Evolutionary conservation across 2,888 invertebrate genomes (phyloP).

Genomic region (Tetrapedia diversipes): DNA sequence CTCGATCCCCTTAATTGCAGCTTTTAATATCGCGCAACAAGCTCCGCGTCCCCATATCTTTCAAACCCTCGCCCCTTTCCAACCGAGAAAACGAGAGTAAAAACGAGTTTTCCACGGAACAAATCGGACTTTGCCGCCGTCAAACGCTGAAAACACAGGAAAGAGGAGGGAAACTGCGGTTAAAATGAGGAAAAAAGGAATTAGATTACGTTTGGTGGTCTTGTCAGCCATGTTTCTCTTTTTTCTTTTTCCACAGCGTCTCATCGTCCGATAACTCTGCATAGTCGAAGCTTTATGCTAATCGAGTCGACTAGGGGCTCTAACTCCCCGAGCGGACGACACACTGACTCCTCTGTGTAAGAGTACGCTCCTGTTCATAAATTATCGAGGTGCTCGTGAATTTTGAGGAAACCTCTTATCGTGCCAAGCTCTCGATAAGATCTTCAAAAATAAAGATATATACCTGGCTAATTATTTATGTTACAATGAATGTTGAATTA

Average conservation of each 20-base stretch:
- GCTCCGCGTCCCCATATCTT: not conserved
- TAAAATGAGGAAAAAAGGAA: not conserved
- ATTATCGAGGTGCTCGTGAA: too few relatives aligned
- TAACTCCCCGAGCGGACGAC: slow-evolving; percentile 37
- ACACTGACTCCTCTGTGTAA: slow-evolving; percentile 43
- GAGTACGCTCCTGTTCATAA: too few relatives aligned
- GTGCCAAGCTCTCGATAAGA: too few relatives aligned
- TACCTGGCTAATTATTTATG: too few relatives aligned
- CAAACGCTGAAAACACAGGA: too few relatives aligned
- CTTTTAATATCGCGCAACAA: slow-evolving; percentile 14
- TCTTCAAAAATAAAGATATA: too few relatives aligned
- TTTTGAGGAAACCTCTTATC: too few relatives aligned
- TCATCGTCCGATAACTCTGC: slow-evolving; percentile 21
- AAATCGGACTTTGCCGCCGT: too few relatives aligned
- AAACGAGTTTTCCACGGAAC: too few relatives aligned
- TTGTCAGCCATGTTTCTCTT: not conserved
- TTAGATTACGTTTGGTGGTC: slow-evolving; percentile 14
- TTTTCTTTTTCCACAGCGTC: not conserved
- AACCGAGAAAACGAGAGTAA: too few relatives aligned
- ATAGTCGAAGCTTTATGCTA: slow-evolving; percentile 34
- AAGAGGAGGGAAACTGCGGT: not conserved
- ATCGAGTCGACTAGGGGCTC: slow-evolving; percentile 40
- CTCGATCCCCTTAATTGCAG: slow-evolving; percentile 16
- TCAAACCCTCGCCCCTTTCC: too few relatives aligned
- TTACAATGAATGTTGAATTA: too few relatives aligned